Evolutionary conservation across 2,797 vertebrate species (phyloP).

Genomic region (Picus viridis): DNA sequence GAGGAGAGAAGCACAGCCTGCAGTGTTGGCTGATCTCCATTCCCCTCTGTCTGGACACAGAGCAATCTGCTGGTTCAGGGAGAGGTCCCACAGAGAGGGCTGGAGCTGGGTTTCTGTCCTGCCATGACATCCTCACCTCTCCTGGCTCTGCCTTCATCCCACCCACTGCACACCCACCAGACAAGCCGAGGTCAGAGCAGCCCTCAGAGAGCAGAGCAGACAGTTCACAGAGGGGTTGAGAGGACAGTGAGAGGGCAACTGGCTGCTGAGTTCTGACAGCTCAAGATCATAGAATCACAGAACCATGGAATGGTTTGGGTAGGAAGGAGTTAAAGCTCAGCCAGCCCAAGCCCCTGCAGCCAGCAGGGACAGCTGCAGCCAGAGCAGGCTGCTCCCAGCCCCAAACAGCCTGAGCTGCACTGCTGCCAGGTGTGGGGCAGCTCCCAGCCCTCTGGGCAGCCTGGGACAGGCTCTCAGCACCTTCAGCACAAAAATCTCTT

Average conservation of each 20-base stretch:
- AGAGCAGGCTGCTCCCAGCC: too few relatives aligned
- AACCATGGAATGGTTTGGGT: too few relatives aligned
- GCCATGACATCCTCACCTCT: background rate
- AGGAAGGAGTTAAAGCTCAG: too few relatives aligned
- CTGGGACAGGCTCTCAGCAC: too few relatives aligned
- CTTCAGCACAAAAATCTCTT: too few relatives aligned
- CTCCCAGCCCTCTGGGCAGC: too few relatives aligned
- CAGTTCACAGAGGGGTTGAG: background rate
- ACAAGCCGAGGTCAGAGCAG: background rate
- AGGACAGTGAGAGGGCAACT: background rate
- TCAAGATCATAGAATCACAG: too few relatives aligned
- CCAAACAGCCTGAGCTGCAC: too few relatives aligned
- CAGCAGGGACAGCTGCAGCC: too few relatives aligned
- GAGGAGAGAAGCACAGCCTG: background rate
- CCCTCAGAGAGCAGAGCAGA: background rate
- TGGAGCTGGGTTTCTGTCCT: background rate
- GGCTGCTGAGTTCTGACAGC: background rate
- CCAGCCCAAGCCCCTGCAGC: too few relatives aligned
- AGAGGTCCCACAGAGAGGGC: background rate
- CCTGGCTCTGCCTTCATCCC: background rate
- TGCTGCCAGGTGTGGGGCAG: too few relatives aligned
- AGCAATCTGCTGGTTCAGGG: background rate
- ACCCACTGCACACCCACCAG: background rate
- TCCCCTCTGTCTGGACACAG: accelerated
- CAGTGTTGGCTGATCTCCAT: background rate